Conservation (phyloP, 1,140 invertebrate genomes). For the Drosophila obscura region DNA sequence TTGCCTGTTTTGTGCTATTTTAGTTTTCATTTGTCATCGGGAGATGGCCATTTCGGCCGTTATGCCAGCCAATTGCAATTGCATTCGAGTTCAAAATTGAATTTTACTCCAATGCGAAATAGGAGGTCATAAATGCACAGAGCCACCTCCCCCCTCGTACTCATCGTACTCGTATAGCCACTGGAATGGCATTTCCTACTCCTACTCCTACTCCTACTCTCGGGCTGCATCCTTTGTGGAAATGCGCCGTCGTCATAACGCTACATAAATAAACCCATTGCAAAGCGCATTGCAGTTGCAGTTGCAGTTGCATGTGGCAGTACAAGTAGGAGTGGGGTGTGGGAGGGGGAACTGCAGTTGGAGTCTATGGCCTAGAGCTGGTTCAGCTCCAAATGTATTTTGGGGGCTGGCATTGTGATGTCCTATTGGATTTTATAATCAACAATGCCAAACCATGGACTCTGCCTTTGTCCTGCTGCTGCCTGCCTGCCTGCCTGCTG, state of each 20-base stretch:
- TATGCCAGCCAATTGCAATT: slow-evolving; percentile 79
- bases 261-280: slow-evolving; percentile 79
- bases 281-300: slow-evolving; percentile 68
- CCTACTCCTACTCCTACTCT: slow-evolving; percentile 3
- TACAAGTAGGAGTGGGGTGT: slow-evolving; percentile 19
- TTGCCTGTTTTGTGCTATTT: slow-evolving; percentile 56
- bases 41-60: slow-evolving; percentile 61
- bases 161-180: not conserved
- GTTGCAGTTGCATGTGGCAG: slow-evolving; percentile 13
- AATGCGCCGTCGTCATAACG: slow-evolving; percentile 69
- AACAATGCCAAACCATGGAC: slow-evolving; percentile 74
- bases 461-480: slow-evolving; percentile 56
- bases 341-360: not conserved
- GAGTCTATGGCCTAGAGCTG: slow-evolving; percentile 40
- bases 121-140: slow-evolving; percentile 50
- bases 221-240: slow-evolving; percentile 25
- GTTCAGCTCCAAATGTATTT: slow-evolving; percentile 65
- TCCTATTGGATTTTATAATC: slow-evolving; percentile 79
- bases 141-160: slow-evolving; percentile 10
- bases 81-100: slow-evolving; percentile 73
- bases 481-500: not conserved
- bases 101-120: slow-evolving; percentile 44
- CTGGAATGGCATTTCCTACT: slow-evolving; percentile 1
- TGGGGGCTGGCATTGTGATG: slow-evolving; percentile 57
- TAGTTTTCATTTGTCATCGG: slow-evolving; percentile 78